Conservation (phyloP, 2,113 vertebrate genomes). For the Sarotherodon lohbergeri region DNA sequence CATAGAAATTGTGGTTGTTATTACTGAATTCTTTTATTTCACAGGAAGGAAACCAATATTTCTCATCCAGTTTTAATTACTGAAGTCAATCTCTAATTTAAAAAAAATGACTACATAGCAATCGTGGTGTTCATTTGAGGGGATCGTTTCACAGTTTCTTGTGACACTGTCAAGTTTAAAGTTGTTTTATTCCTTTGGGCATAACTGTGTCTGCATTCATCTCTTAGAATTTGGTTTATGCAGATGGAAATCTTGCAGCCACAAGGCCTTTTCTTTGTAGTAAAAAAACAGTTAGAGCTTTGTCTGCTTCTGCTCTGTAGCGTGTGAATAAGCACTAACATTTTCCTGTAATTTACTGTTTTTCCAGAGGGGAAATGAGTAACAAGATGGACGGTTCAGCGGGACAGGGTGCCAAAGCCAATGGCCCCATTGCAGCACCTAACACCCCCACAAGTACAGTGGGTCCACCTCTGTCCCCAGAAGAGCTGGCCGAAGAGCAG, state of each 20-base stretch:
- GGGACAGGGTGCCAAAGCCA: neutral
- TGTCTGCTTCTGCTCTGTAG: neutral
- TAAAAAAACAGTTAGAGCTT: neutral
- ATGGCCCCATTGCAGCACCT: slow-evolving; percentile 14
- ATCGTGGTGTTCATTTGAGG: neutral
- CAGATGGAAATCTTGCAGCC: neutral
- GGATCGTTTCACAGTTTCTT: neutral
- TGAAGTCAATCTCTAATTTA: neutral
- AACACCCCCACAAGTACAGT: neutral
- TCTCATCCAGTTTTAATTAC: neutral
- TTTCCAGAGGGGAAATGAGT: slow-evolving; percentile 47
- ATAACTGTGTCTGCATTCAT: neutral
- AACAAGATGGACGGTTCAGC: slow-evolving; percentile 27
- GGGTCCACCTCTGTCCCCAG: neutral
- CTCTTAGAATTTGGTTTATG: neutral
- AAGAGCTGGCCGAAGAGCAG: slow-evolving; percentile 41
- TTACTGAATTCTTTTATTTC: neutral
- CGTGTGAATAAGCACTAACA: neutral
- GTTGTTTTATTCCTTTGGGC: neutral
- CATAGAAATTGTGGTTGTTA: neutral
- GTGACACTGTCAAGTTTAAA: neutral
- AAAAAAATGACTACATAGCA: neutral
- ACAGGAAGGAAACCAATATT: neutral
- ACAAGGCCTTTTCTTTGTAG: neutral
- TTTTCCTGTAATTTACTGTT: neutral